Evolutionary conservation across 2,888 invertebrate genomes (phyloP), one percentile per base, ranked within the genome.

Genomic region (Stenichneumon culpator): DNA sequence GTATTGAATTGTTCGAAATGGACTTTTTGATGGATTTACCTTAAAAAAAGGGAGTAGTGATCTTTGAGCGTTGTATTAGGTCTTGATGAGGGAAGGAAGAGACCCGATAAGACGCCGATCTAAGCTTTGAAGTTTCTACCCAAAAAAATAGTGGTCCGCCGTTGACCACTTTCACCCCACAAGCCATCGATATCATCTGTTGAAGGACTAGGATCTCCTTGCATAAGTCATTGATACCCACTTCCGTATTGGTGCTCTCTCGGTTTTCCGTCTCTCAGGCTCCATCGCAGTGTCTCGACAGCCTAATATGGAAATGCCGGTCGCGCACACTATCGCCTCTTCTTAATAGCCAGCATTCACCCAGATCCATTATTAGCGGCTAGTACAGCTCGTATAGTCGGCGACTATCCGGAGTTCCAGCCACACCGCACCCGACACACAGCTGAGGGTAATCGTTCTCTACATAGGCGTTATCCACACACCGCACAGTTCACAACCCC

Each of bases 311-410:
- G 39, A 67, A 39, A 50, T 63, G 16, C 14, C 39, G 65, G 39
- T 47, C 44, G 19, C 57, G 60, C 79, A 67, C 79, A 74, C 82
- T 79, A 79, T 82, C 79, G 57, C 39, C 65, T 81, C 74, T 22
- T 81, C 74, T 82, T 85, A 85, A 85, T 85, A 85, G 82, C 82
- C 77, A 68, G 70, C 74, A 82, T 82, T 82, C 67, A 67, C 68
- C 74, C 54, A 70, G 44, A 54, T 39, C 79, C 82, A 74, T 85
- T 82, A 85, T 85, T 85, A 85, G 82, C 82, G 65, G 79, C 82
- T 70, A 70, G 22, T 52, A 67, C 25, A 63, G 57, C 54, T 60
- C 60, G 25, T 25, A 22, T 60, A 22, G 57, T 50, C 65, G 39
- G 68, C 25, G n/a, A 54, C 57, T 68, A 69, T 28, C 60, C 25